These are phyloP conservation scores for Pedionomus torquatus DNA, from an alignment of 2,113 vertebrate genomes.

Conservation along the genomic window DNA sequence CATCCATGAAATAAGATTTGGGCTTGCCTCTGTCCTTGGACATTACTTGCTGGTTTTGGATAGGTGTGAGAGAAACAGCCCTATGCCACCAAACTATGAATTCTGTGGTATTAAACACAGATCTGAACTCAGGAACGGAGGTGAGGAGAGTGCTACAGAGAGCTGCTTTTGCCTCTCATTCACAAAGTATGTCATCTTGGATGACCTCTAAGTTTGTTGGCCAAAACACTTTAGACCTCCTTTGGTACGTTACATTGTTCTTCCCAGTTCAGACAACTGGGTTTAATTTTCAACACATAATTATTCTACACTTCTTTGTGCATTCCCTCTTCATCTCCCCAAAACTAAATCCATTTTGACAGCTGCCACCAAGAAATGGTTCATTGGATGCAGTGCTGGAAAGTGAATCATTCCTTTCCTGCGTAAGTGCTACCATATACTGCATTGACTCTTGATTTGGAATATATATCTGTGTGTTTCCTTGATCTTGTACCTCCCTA, in stretches of 20 bases:
- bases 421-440: not conserved
- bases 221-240: constrained; percentile 39
- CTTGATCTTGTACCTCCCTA: not conserved
- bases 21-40: not conserved
- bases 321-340: not conserved
- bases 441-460: not conserved
- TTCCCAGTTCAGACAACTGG: constrained; percentile 40
- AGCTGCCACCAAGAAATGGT: constrained; percentile 44
- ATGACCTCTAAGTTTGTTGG: constrained; percentile 21
- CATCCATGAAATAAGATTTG: not conserved
- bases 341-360: constrained; percentile 49
- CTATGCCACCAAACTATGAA: not conserved
- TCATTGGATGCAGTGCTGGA: not conserved
- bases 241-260: constrained; percentile 48
- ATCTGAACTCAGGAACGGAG: not conserved
- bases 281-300: constrained; percentile 59
- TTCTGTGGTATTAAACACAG: not conserved
- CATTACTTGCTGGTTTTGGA: not conserved
- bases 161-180: constrained; percentile 1
- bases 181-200: constrained; percentile 6
- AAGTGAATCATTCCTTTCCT: not conserved
- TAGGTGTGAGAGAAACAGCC: not conserved
- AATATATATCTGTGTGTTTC: not conserved
- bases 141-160: not conserved
- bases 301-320: constrained; percentile 47